Base-by-base conservation (phyloP, 2,888 invertebrate species). In the Adela reaumurella region DNA sequence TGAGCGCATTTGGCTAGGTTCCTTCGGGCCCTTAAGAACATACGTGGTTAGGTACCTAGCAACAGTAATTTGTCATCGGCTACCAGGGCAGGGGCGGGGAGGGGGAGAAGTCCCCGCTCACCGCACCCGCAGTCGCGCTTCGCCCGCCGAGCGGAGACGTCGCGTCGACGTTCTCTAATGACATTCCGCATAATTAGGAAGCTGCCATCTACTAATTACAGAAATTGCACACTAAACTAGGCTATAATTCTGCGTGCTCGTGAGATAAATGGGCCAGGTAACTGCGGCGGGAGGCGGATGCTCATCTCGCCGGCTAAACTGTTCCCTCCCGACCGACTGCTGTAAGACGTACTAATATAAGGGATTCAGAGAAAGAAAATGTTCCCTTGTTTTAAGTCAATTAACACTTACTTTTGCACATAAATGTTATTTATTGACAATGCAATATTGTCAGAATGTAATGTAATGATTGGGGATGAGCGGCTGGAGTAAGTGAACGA, bases 1-100 rank as follows among this genome's bases (percentile, higher is more conserved):
- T n/a, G n/a, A n/a, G n/a, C n/a, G n/a, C n/a, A n/a, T n/a, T n/a
- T n/a, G n/a, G n/a, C n/a, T n/a, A n/a, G n/a, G n/a, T n/a, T n/a
- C n/a, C n/a, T n/a, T n/a, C n/a, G n/a, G n/a, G n/a, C n/a, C n/a
- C 24, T 24, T 24, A 24, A 8, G 24, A 24, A 14, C 35, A 8
- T 14, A 8, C 19, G 64, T 60, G 63, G 65, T 66, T 64, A 67
- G 62, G 59, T 65, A n/a, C n/a, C n/a, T n/a, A 67, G 67, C 64
- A 65, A 69, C 70, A 68, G 71, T 74, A 77, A 78, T 78, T 77
- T 77, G 74, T 76, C 77, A 78, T 76, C 73, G 71, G 74, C 70
- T 73, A 70, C 69, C 71, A 71, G n/a, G n/a, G n/a, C n/a, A n/a
- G n/a, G n/a, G n/a, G n/a, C n/a, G n/a, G 70, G 70, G 69, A 67